Conservation (phyloP, 2,888 invertebrate species). For the Volucella inflata region DNA sequence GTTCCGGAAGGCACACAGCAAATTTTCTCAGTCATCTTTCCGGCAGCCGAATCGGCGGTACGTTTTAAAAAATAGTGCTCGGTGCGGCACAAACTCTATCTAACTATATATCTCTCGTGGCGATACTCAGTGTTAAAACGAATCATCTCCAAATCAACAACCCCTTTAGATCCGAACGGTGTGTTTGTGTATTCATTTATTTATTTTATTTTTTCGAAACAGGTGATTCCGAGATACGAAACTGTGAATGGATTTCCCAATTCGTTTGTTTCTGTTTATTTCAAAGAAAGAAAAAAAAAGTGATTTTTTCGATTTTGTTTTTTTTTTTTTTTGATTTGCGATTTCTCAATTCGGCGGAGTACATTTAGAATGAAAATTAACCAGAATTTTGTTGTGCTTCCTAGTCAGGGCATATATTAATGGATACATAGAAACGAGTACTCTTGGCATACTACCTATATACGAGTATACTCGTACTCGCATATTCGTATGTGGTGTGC, state of each 20-base stretch:
- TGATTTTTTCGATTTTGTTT: not conserved
- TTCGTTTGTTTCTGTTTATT: conserved; percentile 6
- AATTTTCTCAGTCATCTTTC: conserved; percentile 70
- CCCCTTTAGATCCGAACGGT: not conserved
- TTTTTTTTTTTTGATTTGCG: not conserved
- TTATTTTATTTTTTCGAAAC: conserved; percentile 15
- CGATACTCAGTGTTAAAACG: conserved; percentile 52
- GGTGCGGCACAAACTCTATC: conserved; percentile 27
- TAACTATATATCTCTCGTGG: conserved; percentile 7
- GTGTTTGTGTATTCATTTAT: conserved; percentile 38
- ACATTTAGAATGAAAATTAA: conserved; percentile 37
- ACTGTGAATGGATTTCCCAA: conserved; percentile 37
- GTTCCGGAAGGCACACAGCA: conserved; percentile 64
- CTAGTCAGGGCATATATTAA: not conserved
- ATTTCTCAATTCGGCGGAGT: conserved; percentile 20
- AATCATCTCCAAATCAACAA: not conserved
- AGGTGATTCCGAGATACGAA: conserved; percentile 38
- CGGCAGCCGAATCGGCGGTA: conserved; percentile 72
- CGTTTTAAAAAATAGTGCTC: conserved; percentile 23
- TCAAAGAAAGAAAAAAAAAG: too few species aligned
- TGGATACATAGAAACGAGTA: not conserved
- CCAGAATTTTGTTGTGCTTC: conserved; percentile 52
- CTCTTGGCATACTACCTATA: not conserved
- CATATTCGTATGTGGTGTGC: conserved; percentile 22
- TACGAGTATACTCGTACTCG: not conserved